Base-by-base conservation (phyloP, 2,888 invertebrate species). In the Panopea generosa region DNA sequence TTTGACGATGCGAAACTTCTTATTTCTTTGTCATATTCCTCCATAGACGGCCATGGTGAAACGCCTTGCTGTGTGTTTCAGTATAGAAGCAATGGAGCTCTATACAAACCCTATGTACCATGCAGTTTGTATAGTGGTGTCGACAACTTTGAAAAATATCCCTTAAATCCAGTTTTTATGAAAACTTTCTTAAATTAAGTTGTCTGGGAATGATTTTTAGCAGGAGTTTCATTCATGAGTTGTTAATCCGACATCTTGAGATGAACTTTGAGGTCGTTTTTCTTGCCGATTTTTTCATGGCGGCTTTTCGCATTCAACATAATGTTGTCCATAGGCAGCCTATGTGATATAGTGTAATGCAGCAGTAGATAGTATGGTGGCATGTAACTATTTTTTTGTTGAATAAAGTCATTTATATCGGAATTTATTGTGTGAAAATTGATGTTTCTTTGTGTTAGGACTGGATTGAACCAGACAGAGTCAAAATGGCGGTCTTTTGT, bases 151-250 rank as follows among this genome's bases (percentile, higher is more conserved):
- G 47, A 66, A 77, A 71, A 76, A 84, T 70, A 66, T 82, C 67
- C 29, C 11, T 53, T 29, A 62, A 73, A 79, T 67, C 59, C 16
- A 22, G 68, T 49, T 59, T 61, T 70, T 66, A 73, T 50, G 50
- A 20, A 61, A 69, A 75, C 65, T 62, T 73, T 69, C 40, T 49
- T 33, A 63, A 60, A 65, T 60, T 67, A 70, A 29, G 63, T 65
- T 22, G 50, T 22, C 20, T 50, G 65, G 50, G 60, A 82, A 78
- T 89, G 76, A 87, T 84, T 87, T 89, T 90, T 80, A 90, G 80
- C 56, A 76, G 87, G 81, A 87, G 82, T 90, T 90, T 90, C 84
- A 90, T 90, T 90, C 90, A 90, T 90, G 83, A 84, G 75, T 80
- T 77, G 76, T 74, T 73, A 78, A 84, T 83, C 84, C 84, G 85